Conservation (phyloP, 2,888 invertebrate species). For the Eupeodes latifasciatus region DNA sequence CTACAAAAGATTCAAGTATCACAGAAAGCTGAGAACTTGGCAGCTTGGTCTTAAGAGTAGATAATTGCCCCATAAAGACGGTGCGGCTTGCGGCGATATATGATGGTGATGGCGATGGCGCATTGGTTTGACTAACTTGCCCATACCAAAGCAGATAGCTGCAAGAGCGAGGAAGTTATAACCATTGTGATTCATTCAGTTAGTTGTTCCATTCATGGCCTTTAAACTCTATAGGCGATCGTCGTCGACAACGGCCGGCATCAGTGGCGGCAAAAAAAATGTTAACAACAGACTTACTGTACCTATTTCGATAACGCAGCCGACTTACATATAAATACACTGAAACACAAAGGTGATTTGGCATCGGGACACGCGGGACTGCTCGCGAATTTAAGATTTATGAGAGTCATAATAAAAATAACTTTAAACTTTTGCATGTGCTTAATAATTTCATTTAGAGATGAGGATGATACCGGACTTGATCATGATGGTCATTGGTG, state of each 20-base stretch:
- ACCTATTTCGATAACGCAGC: constrained; percentile 29
- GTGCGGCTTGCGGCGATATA: constrained; percentile 16
- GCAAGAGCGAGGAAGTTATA: constrained; percentile 7
- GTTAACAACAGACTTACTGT: constrained; percentile 68
- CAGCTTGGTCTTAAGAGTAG: constrained; percentile 73
- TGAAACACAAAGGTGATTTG: constrained; percentile 44
- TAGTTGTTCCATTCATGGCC: constrained; percentile 69
- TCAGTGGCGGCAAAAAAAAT: constrained; percentile 31
- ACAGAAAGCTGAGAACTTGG: constrained; percentile 67
- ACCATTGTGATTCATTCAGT: constrained; percentile 74
- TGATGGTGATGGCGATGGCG: constrained; percentile 8
- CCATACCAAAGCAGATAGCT: constrained; percentile 6
- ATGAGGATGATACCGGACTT: constrained; percentile 41
- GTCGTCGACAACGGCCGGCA: constrained; percentile 35
- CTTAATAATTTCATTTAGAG: constrained; percentile 74
- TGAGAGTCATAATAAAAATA: constrained; percentile 72
- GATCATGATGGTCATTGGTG: constrained; percentile 14
- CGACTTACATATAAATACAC: constrained; percentile 6
- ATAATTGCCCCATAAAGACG: constrained; percentile 76
- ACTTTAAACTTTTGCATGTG: constrained; percentile 59
- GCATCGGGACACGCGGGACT: constrained; percentile 53
- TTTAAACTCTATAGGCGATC: constrained; percentile 66
- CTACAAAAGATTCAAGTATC: constrained; percentile 52
- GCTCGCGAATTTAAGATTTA: constrained; percentile 70
- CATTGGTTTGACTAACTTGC: constrained; percentile 6